phyloP scores from a whole-genome alignment of 2,888 invertebrate species.

The Ptilodon capucinus region DNA sequence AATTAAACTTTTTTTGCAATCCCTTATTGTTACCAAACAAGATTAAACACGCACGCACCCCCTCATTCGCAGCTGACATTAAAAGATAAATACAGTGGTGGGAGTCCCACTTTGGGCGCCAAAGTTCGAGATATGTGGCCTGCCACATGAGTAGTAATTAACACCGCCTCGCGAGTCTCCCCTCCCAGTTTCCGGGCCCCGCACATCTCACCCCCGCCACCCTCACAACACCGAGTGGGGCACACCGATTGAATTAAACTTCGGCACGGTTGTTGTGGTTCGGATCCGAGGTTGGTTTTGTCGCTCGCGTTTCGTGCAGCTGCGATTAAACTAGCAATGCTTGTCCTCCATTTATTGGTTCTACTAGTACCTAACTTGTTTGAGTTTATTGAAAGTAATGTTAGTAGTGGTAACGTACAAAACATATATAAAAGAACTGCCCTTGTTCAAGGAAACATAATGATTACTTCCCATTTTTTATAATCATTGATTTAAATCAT shows the following conservation, averaged over 20 bases:
- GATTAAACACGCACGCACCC: slow-evolving; percentile 48
- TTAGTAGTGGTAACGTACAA: not conserved
- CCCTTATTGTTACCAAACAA: slow-evolving; percentile 47
- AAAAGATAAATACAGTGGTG: slow-evolving; percentile 69
- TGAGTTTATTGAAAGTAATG: slow-evolving; percentile 14
- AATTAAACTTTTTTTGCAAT: slow-evolving; percentile 49
- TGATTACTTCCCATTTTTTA: not conserved
- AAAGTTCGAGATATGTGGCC: slow-evolving; percentile 79
- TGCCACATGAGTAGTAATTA: slow-evolving; percentile 80
- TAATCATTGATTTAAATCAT: not conserved
- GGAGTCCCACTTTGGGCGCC: slow-evolving; percentile 64
- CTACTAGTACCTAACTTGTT: slow-evolving; percentile 46
- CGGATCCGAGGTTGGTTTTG: slow-evolving; percentile 75
- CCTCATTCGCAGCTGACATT: slow-evolving; percentile 48
- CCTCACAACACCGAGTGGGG: slow-evolving; percentile 44
- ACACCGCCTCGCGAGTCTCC: slow-evolving; percentile 62
- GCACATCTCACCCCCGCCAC: slow-evolving; percentile 24
- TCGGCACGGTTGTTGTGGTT: slow-evolving; percentile 78
- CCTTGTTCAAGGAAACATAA: not conserved
- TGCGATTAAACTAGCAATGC: slow-evolving; percentile 76
- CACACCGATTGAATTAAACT: slow-evolving; percentile 81
- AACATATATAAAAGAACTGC: not conserved
- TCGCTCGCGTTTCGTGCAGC: slow-evolving; percentile 72
- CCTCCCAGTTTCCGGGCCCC: slow-evolving; percentile 28
- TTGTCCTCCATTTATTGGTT: slow-evolving; percentile 74